Base-by-base conservation (phyloP, 2,888 invertebrate species). In the Thysanoteuthis rhombus region DNA sequence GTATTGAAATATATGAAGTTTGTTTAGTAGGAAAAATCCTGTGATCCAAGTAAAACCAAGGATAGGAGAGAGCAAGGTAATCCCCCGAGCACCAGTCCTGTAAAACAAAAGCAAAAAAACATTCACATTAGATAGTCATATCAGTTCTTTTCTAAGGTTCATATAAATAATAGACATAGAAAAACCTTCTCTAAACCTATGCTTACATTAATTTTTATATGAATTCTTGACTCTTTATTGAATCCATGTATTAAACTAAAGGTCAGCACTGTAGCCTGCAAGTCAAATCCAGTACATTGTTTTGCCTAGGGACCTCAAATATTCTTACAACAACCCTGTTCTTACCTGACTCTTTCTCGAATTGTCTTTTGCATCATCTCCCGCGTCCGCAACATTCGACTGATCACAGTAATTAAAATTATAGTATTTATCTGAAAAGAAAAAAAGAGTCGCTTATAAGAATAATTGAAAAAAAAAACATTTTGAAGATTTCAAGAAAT, bases 361-460 rank as follows among this genome's bases (percentile, higher is more conserved):
- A 40, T 16, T 19, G 92, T n/a, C n/a, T 92, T 32, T 42, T 92
- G 92, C 36, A 92, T 40, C 92, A 92, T 92, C 45, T 92, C 92
- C 19, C 32, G 40, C 19, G 40, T 92, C 45, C 45, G n/a, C 3
- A 92, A 42, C 92, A 92, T 92, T 16, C 39, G 32, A 45, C 45
- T 92, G 42, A 92, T n/a, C 32, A 92, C 92, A 92, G 45, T 36
- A 10, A 92, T n/a, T 42, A 45, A 16, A n/a, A 92, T 92, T 28
- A 92, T 28, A 5, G 45, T 0, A 32, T 92, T 92, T 16, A 45
- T 42, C 92, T 92, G 92, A 22, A 92, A 92, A 25, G n/a, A 92
- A 16, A 75, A 75, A 75, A 58, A 58, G 3, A 5, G 25, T 25
- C 5, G 45, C 16, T 45, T 45, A 45, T 12, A 45, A 16, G 45